Base-by-base conservation (phyloP, 2,113 vertebrate genomes). In the Campylorhamphus procurvoides region DNA sequence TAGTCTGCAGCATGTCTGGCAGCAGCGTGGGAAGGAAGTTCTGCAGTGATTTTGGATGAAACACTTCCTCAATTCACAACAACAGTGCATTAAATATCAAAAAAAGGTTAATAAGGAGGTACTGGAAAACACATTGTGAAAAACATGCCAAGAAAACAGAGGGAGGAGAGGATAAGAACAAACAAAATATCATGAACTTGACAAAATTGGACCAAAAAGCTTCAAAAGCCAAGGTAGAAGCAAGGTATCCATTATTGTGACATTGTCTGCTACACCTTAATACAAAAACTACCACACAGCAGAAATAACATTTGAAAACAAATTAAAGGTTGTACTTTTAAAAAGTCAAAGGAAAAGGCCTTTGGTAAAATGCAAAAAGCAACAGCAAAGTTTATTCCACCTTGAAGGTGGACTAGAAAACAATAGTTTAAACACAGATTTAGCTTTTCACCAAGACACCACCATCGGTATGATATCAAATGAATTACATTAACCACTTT, bases 1-100 rank as follows among this genome's bases (percentile, higher is more conserved):
- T 86, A 31, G 85, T 90, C 90, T 87, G 85, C 87, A 93, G 85
- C 92, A 60, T 6, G 80, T 59, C 92, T 94, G 87, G 92, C 90
- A 84, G 92, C 85, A 86, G 90, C 4, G 0, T 47, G 44, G 90
- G 90, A 95, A 97, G 94, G 95, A 96, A 96, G 85, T 88, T 93
- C 14, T 53, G 40, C 90, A 74, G 68, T 37, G 85, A 96, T 74
- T 94, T 29, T 58, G 88, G 82, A 96, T 93, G 8, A 95, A 97
- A 95, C 35, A 69, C 82, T 95, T 94, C 93, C 94, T 96, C 88
- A 90, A 78, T 86, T 80, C 76, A 60, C 78, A 90, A 87, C 59
- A 96, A 92, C 39, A 74, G 76, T 0, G 0, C 92, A 81, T 67
- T 86, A 84, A 90, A 62, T 76, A 94, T 74, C 79, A 84, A 76